These are phyloP conservation scores for Nasua narica DNA, from an alignment of 2,797 vertebrate genomes.

Conservation along the genomic window DNA sequence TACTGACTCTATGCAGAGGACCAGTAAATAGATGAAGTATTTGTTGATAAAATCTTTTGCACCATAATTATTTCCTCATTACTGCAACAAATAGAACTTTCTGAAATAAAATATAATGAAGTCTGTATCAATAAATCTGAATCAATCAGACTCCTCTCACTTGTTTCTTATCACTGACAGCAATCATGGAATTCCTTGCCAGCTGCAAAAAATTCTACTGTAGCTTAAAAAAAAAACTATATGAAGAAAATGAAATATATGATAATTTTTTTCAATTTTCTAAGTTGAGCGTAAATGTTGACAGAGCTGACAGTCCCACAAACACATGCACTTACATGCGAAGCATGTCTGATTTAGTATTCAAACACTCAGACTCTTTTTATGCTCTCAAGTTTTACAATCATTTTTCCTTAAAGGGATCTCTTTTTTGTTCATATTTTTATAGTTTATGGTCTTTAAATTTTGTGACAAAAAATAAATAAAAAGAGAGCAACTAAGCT, in stretches of 20 bases:
- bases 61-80: slow-evolving; percentile 61
- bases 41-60: slow-evolving; percentile 16
- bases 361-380: not conserved
- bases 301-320: not conserved
- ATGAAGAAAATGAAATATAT: not conserved
- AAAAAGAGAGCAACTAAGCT: not conserved
- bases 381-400: not conserved
- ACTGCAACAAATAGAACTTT: slow-evolving; percentile 1
- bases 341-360: not conserved
- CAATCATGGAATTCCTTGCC: not conserved
- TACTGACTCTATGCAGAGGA: not conserved
- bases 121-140: slow-evolving; percentile 38
- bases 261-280: slow-evolving; percentile 46
- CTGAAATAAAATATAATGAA: slow-evolving; percentile 49
- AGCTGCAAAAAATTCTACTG: slow-evolving; percentile 19
- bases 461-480: not conserved
- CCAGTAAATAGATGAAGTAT: slow-evolving; percentile 37
- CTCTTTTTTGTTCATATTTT: not conserved
- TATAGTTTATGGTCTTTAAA: not conserved
- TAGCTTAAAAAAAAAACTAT: not conserved
- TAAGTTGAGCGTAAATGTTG: slow-evolving; percentile 27
- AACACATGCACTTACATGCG: not conserved
- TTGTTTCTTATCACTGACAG: not conserved
- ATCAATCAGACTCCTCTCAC: not conserved
- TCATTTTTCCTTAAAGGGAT: not conserved